A percentile compares a stretch with the other conserved stretches of the same genome.
Conservation (phyloP, 1,140 invertebrate genomes). For the Trinorchestia longiramus region DNA sequence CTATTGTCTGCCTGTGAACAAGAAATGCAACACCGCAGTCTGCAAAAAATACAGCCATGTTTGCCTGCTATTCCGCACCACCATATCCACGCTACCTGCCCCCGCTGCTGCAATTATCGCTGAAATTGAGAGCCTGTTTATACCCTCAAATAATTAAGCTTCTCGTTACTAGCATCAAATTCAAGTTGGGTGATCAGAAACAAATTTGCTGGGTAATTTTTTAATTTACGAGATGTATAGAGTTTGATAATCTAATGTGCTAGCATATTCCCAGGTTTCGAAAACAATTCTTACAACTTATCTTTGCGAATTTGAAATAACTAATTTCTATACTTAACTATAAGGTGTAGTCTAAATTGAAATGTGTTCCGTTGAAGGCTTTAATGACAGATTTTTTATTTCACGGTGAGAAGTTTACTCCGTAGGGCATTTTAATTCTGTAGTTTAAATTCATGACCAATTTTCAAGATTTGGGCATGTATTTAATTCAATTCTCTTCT, state of each 20-base stretch:
- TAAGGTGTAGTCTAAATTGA: too few relatives aligned
- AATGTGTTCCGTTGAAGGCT: too few relatives aligned
- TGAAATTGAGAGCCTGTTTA: conserved; percentile 1
- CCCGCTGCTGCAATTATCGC: neutral
- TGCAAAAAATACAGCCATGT: conserved; percentile 1
- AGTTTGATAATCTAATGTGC: neutral
- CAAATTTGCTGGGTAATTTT: neutral
- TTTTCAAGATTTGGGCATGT: too few relatives aligned
- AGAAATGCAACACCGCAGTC: conserved; percentile 40
- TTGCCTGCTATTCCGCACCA: conserved; percentile 11
- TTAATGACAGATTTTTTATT: neutral
- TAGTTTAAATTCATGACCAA: neutral
- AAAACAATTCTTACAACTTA: neutral
- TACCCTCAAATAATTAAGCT: conserved; percentile 1
- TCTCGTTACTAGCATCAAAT: neutral
- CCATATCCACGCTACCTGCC: neutral
- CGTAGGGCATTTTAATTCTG: neutral
- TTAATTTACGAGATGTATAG: neutral
- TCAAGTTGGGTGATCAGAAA: neutral
- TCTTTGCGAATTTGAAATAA: neutral
- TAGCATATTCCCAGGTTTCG: neutral
- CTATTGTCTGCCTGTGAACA: neutral
- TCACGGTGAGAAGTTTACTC: neutral
- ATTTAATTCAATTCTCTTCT: too few relatives aligned
- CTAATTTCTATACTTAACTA: neutral